Base-by-base conservation (phyloP, 2,113 vertebrate species). In the Oncorhynchus keta region DNA sequence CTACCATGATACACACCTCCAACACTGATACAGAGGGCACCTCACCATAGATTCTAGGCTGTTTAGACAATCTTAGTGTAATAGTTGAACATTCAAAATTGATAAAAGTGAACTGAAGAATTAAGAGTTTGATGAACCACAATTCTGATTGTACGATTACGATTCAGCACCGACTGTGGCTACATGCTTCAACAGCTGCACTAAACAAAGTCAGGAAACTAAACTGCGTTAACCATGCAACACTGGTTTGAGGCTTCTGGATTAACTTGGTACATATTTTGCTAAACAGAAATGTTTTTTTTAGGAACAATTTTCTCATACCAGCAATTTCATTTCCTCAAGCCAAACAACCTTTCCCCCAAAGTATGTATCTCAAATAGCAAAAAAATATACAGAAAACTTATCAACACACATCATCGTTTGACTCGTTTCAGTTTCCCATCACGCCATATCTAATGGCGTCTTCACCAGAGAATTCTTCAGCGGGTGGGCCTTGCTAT, bases 1-100 rank as follows among this genome's bases (percentile, higher is more conserved):
- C 74, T 79, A 77, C 55, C 66, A 76, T 78, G 28, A 70, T 75
- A 76, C 80, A 77, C 71, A 79, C 73, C 74, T 81, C 68, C 28
- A 28, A 84, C 83, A 86, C 87, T 77, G 81, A 86, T 87, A 78
- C 66, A 66, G 68, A 68, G 68, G 45, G n/a, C 67, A 69, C 20
- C 79, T 68, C 84, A 80, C 79, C 83, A 62, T 76, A 83, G 83
- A 77, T 72, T 79, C 77, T 26, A 78, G 73, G 76, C 79, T 78
- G 84, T 30, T 28, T 30, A 67, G n/a, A 67, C 20, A 22, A 22
- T 24, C 13, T 18, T 22, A 4, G n/a, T 22, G 2, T 22, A 16
- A 13, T 62, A 22, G 59, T 22, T n/a, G 1, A 55, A 55, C 12
- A 14, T 18, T 55, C 3, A 18, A 55, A 55, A 55, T 18, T 2